phyloP scores from a whole-genome alignment of 2,888 invertebrate genomes.

The Clanis bilineata region DNA sequence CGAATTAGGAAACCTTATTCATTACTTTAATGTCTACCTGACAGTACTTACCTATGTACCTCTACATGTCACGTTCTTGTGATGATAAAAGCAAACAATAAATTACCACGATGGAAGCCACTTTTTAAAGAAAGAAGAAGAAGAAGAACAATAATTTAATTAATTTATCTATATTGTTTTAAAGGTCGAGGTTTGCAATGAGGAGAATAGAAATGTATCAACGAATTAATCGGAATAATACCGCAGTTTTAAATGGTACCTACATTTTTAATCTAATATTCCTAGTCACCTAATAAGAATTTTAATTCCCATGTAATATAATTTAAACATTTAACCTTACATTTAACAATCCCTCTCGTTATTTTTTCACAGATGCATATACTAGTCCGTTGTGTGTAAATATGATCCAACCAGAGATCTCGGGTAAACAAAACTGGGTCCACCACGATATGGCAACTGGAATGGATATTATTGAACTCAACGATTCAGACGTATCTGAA shows the following conservation, averaged over 20 bases:
- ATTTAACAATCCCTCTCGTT: too few relatives aligned
- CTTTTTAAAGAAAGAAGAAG: too few relatives aligned
- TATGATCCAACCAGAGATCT: slow-evolving; percentile 37
- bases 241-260: slow-evolving; percentile 13
- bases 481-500: slow-evolving; percentile 41
- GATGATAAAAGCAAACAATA: too few relatives aligned
- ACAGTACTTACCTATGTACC: background rate
- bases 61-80: too few relatives aligned
- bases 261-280: too few relatives aligned
- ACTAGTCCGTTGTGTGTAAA: slow-evolving; percentile 31
- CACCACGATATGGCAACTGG: slow-evolving; percentile 38
- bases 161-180: background rate
- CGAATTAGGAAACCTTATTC: too few relatives aligned
- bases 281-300: too few relatives aligned
- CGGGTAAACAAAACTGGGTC: slow-evolving; percentile 45
- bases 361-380: slow-evolving; percentile 39
- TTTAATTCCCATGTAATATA: too few relatives aligned
- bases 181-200: slow-evolving; percentile 31
- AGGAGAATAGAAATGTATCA: slow-evolving; percentile 33
- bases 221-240: slow-evolving; percentile 39
- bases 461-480: slow-evolving; percentile 61
- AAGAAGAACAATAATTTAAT: background rate
- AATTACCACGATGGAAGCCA: too few relatives aligned
- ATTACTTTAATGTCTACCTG: background rate
- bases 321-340: too few relatives aligned